These are phyloP conservation scores for Danio kyathit DNA, from an alignment of 2,797 vertebrate genomes.

Conservation along the genomic window DNA sequence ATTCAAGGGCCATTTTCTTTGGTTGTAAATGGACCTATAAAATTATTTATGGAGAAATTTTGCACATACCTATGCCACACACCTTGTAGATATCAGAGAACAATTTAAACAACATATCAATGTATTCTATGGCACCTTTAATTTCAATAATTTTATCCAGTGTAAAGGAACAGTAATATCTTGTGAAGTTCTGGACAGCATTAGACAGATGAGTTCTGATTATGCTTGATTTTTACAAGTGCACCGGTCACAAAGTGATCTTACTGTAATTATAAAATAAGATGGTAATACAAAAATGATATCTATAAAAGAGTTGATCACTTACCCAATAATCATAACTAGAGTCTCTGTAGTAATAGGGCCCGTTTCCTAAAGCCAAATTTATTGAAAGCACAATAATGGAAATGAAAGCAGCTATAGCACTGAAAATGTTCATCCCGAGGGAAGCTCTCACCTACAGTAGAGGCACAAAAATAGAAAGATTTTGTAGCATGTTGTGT, in stretches of 20 bases:
- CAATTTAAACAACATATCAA: too few species aligned
- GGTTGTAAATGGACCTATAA: too few species aligned
- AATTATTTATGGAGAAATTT: too few species aligned
- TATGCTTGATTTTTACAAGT: neutral
- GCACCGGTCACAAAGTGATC: neutral
- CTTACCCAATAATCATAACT: neutral
- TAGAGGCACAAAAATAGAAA: neutral
- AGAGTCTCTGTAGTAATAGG: too few species aligned
- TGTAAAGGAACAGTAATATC: neutral
- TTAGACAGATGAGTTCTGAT: neutral
- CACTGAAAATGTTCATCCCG: too few species aligned
- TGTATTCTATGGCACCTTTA: neutral
- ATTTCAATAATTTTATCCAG: neutral
- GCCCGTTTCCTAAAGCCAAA: neutral
- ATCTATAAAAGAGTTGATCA: neutral
- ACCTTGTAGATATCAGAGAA: too few species aligned
- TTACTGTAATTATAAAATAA: neutral
- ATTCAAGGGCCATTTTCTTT: too few species aligned
- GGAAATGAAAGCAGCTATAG: neutral
- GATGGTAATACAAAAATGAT: too few species aligned
- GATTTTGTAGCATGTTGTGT: neutral
- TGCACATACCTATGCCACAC: too few species aligned
- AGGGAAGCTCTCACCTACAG: conserved; percentile 3
- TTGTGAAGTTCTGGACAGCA: neutral
- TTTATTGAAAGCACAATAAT: neutral